A percentile compares a stretch with the other conserved stretches of the same genome.
Conservation (phyloP, 2,113 vertebrate genomes). For the Anas platyrhynchos region DNA sequence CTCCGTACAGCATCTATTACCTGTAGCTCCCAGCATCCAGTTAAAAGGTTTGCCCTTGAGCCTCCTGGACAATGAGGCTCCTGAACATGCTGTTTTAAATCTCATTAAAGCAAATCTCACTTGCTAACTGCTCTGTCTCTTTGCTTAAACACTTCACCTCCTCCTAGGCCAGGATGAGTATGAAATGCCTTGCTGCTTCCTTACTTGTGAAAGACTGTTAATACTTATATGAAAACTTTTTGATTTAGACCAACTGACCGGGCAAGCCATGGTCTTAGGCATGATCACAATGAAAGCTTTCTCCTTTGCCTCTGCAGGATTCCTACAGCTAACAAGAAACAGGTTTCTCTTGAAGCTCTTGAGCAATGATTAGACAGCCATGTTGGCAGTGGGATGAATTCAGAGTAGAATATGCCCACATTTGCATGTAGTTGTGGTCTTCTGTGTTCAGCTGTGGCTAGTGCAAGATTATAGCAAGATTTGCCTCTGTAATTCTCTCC, state of each 20-base stretch:
- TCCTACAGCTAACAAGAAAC: background rate
- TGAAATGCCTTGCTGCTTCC: background rate
- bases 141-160: background rate
- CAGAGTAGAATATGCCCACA: background rate
- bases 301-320: background rate
- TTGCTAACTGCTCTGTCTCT: background rate
- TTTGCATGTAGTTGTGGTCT: background rate
- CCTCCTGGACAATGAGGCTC: background rate
- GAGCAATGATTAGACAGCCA: accelerated
- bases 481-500: background rate
- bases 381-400: background rate
- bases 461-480: background rate
- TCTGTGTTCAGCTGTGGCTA: background rate
- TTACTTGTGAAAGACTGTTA: background rate
- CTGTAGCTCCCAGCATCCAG: background rate
- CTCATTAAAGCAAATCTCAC: background rate
- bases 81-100: background rate
- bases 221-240: background rate
- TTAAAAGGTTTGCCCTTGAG: background rate
- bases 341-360: background rate
- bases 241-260: background rate
- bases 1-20: background rate
- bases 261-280: accelerated
- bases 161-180: background rate
- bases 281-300: background rate